Evolutionary conservation across 2,888 invertebrate genomes (phyloP), one percentile per base, ranked within the genome.

Genomic region (Clepsis dumicolana): DNA sequence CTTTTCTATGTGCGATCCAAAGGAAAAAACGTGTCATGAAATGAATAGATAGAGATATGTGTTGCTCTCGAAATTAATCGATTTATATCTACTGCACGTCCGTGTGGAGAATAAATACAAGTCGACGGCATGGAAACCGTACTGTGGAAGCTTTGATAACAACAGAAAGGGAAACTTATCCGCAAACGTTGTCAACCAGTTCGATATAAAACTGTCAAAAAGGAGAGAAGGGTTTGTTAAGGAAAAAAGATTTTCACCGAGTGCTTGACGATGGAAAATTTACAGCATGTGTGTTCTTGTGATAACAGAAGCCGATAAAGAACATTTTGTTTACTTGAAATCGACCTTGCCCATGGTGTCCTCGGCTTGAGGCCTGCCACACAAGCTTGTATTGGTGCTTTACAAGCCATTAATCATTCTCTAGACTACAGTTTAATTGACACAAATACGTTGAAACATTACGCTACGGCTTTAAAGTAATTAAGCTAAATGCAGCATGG

Each of bases 1-100:
- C 77, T 74, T 71, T 70, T 76, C 67, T 81, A 80, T 80, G 81
- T 79, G 78, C 79, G 78, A 73, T 44, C 4, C 70, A 75, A 75
- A 80, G 77, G 79, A 76, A 75, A 73, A 70, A 63, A 60, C 54
- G 52, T 62, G 64, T 68, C 70, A 48, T 54, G 71, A 68, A 66
- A 65, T 70, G 73, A 73, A 74, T 71, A 67, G 64, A 56, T 21
- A 8, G 63, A 73, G 44, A 69, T 70, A 69, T 74, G 71, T 73
- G 73, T 75, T 75, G 57, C 70, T 62, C 71, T 70, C 56, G 56
- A 74, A 75, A 71, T 72, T 73, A 78, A 77, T 77, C 71, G 71
- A 73, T 74, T 73, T 62, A 56, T 62, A 62, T 56, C 44, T 32
- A 29, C 54, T 14, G 66, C 66, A 66, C 66, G 61, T 66, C 16